Base-by-base conservation (phyloP, 1,140 invertebrate genomes). In the Holcopasites calliopsidis region DNA sequence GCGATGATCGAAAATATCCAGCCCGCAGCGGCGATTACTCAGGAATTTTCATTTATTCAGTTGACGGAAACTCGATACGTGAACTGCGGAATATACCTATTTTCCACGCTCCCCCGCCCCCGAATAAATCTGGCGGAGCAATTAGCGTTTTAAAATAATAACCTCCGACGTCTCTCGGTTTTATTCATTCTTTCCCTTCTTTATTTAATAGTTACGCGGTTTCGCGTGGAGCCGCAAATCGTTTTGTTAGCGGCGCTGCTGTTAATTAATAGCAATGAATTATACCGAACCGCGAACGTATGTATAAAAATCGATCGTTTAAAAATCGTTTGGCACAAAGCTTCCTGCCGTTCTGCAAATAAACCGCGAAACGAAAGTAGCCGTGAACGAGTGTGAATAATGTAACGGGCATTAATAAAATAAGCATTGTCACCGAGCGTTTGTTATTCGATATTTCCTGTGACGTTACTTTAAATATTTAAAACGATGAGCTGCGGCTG, bases 11-110 rank as follows among this genome's bases (percentile, higher is more conserved):
- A 74, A 74, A 74, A 57, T 66, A 38, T 31, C 7, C 10, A 54
- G 28, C 62, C 50, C 5, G 11, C 5, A n/a, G 71, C 71, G 61
- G 40, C 40, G 50, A 57, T 74, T 74, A 66, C 62, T 74, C 62
- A 47, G 55, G 71, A 66, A 74, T 74, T 74, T 74, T 74, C 71
- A 74, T 65, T 66, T 66, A 57, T 74, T 74, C 35, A 55, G 55
- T 55, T 54, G 31, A 28, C 71, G 31, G 50, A 66, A 66, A 74
- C 65, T 74, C 71, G 42, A 74, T 74, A 55, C 71, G 31, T 33
- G 66, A 74, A 65, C 61, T 55, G 55, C 55, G 21, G 70, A 52
- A 54, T 54, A 18, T 65, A 65, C n/a, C n/a, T 73, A 73, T 74
- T 66, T 66, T 55, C 50, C 28, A n/a, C n/a, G 6, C 13, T 21